These are phyloP conservation scores for Dolichopus griseipennis DNA, from an alignment of 2,888 invertebrate species.

Conservation along the genomic window DNA sequence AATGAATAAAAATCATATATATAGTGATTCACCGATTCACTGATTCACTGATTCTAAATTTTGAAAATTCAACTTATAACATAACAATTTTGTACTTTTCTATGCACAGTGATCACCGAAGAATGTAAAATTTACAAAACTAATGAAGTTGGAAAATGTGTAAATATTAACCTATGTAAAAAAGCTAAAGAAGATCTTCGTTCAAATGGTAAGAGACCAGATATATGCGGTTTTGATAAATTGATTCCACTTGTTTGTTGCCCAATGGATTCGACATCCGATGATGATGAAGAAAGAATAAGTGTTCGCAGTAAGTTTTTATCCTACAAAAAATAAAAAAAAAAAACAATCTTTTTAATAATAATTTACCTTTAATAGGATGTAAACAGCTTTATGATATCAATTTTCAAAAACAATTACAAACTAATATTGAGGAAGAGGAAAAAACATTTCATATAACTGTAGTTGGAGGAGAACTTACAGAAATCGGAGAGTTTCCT, in stretches of 20 bases:
- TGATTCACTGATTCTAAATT: too few relatives aligned
- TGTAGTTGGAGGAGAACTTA: constrained; percentile 4
- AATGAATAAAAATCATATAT: too few relatives aligned
- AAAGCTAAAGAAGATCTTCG: neutral
- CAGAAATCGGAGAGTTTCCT: constrained; percentile 5
- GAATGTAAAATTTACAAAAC: neutral
- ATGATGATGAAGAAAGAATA: neutral
- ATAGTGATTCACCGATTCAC: too few relatives aligned
- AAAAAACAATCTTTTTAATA: neutral
- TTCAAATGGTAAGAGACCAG: neutral
- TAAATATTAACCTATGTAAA: neutral
- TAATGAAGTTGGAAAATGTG: neutral
- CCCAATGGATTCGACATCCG: neutral
- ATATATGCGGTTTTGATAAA: neutral
- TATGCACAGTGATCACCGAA: neutral
- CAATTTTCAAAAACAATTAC: neutral
- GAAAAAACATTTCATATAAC: neutral
- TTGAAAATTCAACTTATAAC: too few relatives aligned
- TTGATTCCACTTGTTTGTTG: neutral
- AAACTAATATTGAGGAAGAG: neutral
- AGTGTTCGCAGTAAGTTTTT: neutral
- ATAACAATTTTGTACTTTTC: too few relatives aligned
- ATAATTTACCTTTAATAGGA: too few relatives aligned
- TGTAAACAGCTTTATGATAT: neutral
- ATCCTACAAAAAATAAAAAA: neutral